Evolutionary conservation across 2,888 invertebrate genomes (phyloP), one percentile per base, ranked within the genome.

Genomic region (Synanthedon formicaeformis): DNA sequence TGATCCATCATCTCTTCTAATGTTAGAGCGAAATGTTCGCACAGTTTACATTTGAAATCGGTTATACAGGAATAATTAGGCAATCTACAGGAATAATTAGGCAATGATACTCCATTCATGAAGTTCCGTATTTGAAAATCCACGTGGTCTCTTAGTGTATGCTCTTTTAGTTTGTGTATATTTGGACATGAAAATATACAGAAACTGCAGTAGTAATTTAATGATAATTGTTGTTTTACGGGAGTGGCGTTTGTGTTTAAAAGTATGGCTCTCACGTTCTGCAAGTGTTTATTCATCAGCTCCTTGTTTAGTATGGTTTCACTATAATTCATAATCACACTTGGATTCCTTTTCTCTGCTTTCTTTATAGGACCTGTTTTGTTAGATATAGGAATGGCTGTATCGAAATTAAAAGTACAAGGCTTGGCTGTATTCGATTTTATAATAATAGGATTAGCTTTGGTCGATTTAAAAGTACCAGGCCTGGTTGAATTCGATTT

Each of bases 61-160:
- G 80, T 78, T 1, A 82, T 77, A 0, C 81, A 75, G 0, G 76
- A 71, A 50, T 75, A 76, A 48, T 66, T 65, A 0, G 77, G 72
- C 0, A 81, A 55, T 0, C n/a, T 77, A 0, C 81, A 75, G 0
- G 76, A 71, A 50, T 75, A 76, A 48, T 66, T 65, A 0, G 77
- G 72, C 0, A 81, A 55, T 0, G 71, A 71, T 5, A 69, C 59
- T 1, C 65, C 66, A 49, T 40, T 11, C 48, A 51, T 51, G 40
- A 48, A 53, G 3, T n/a, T 53, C n/a, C 6, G n/a, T 34, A 48
- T 53, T 6, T 72, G 67, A 2, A 10, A 13, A 4, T 48, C 58
- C 0, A 55, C 48, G n/a, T 53, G 53, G 14, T 45, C 40, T 6
- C 48, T 16, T 40, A 53, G 3, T 10, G 13, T 53, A 34, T 53